Evolutionary conservation across 2,797 vertebrate species (phyloP).

Genomic region (Catostomus latipinnis): DNA sequence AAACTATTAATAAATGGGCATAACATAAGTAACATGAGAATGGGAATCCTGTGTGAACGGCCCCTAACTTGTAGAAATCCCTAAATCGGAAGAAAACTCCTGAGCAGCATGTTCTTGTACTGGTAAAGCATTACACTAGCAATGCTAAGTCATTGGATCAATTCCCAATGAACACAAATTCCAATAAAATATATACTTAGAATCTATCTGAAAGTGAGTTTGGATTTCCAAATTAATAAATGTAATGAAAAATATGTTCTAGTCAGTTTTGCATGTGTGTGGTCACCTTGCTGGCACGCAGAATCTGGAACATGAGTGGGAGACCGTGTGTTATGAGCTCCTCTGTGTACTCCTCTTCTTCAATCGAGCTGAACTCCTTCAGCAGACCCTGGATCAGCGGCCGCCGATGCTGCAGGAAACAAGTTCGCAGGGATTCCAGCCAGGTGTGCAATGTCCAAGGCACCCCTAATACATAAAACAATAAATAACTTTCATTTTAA

Average conservation of each 20-base stretch:
- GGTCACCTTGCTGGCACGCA: slow-evolving; percentile 93
- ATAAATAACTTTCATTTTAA: too few relatives aligned
- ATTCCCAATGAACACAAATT: not conserved
- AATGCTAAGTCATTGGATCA: not conserved
- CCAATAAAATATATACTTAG: not conserved
- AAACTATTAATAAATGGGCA: too few relatives aligned
- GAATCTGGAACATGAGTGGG: slow-evolving; percentile 96
- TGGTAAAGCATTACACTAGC: not conserved
- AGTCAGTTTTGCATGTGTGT: slow-evolving; percentile 9
- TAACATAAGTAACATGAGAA: too few relatives aligned
- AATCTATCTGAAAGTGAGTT: not conserved
- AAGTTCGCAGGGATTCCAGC: slow-evolving; percentile 92
- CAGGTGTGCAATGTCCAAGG: slow-evolving; percentile 96
- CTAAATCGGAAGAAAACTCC: too few relatives aligned
- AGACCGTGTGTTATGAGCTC: slow-evolving; percentile 93
- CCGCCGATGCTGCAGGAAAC: slow-evolving; percentile 92
- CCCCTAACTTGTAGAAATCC: too few relatives aligned
- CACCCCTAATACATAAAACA: slow-evolving; percentile 77
- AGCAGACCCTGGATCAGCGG: slow-evolving; percentile 94
- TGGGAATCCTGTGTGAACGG: too few relatives aligned
- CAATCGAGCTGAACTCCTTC: slow-evolving; percentile 96
- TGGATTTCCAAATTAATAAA: not conserved
- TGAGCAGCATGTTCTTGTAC: too few relatives aligned
- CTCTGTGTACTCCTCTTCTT: slow-evolving; percentile 95
- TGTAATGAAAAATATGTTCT: slow-evolving; percentile 31